A percentile compares a stretch with the other conserved stretches of the same genome.
phyloP scores from a whole-genome alignment of 2,113 vertebrate species.

The Pteropus alecto region DNA sequence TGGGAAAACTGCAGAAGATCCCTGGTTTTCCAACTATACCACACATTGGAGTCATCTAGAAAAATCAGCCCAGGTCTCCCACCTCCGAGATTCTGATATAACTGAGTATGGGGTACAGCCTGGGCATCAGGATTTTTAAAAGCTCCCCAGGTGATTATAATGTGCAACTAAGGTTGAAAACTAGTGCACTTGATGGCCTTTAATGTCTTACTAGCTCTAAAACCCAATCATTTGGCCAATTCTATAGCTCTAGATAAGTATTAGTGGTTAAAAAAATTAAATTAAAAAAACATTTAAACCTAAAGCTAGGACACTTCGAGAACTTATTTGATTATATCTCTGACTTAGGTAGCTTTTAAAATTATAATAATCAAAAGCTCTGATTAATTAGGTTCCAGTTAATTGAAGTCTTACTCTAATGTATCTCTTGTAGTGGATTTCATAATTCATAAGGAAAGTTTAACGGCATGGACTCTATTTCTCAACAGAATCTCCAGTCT shows the following conservation, averaged over 20 bases:
- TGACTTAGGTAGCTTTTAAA: neutral
- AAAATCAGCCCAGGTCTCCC: neutral
- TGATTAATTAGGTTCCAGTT: slow-evolving; percentile 28
- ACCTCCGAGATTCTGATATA: neutral
- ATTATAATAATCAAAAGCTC: neutral
- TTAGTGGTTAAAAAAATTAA: neutral
- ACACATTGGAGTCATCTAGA: neutral
- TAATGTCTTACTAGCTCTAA: neutral
- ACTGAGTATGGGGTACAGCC: neutral
- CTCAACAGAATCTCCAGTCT: slow-evolving; percentile 37
- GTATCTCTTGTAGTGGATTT: slow-evolving; percentile 42
- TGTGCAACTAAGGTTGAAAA: neutral
- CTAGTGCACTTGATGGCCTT: neutral
- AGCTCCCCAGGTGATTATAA: neutral
- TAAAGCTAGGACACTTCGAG: neutral
- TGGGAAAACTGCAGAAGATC: neutral
- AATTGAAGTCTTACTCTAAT: slow-evolving; percentile 38
- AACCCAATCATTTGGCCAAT: neutral
- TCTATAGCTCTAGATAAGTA: neutral
- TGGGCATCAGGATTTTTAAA: neutral
- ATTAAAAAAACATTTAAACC: neutral
- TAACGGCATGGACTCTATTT: slow-evolving; percentile 1
- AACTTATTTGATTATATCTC: slow-evolving; percentile 40
- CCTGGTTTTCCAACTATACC: neutral
- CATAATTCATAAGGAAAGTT: slow-evolving; percentile 5